Base-by-base conservation (phyloP, 2,113 vertebrate genomes). In the Oceanodroma tethys region DNA sequence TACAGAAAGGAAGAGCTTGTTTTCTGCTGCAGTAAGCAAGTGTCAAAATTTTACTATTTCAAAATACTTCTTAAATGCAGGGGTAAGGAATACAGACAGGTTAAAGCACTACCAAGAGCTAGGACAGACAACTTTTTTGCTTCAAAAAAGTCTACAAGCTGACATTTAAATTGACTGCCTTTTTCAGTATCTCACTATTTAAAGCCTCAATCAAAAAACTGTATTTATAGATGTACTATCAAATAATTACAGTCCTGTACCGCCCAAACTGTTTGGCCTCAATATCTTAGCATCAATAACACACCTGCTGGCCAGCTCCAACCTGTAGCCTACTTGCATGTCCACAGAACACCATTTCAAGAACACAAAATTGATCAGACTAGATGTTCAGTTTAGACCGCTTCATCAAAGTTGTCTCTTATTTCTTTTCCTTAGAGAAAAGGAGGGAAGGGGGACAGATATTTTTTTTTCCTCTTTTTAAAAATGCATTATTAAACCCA, bases 161-260 rank as follows among this genome's bases (percentile, higher is more conserved):
- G 88, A 79, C 88, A 88, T 88, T 86, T 92, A 95, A 76, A 80
- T 74, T 81, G 58, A 80, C 83, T 87, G 70, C 23, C 38, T 85
- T 84, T 48, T 87, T 38, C 85, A 76, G 62, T 26, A 85, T 29
- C 48, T 86, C 53, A 26, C 40, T 79, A 58, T 63, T 73, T 86
- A 27, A 71, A 93, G 53, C 40, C 68, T 84, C 72, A 43, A 92
- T 83, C 20, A 78, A 81, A 81, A 66, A 68, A 10, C 0, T 0
- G 0, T 34, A 76, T 85, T 78, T 94, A 58, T 55, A 48, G 67
- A 67, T 74, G 15, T 22, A 66, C 50, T 74, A 72, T 5, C 55
- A 66, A 86, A n/a, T 59, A 17, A 82, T 50, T 82, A 83, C 50
- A 83, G 55, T 38, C 42, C 38, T 50, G 16, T 38, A 47, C 12